Percentiles rank a stretch among this genome's conserved stretches.
These are phyloP conservation scores for Agrotis clavis DNA, from an alignment of 2,888 invertebrate genomes.

Conservation along the genomic window DNA sequence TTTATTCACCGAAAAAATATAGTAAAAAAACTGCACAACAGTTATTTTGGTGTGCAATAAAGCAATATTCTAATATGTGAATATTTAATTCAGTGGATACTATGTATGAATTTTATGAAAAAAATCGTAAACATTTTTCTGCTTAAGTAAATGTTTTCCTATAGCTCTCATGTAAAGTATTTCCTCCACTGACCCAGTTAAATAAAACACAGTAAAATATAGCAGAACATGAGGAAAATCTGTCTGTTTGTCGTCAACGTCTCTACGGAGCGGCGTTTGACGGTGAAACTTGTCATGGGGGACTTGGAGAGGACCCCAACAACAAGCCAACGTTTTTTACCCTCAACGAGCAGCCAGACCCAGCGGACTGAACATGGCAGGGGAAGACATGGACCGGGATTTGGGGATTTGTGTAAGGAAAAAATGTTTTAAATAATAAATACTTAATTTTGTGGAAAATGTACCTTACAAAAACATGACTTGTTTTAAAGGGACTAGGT, in stretches of 20 bases:
- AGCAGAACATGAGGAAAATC: neutral
- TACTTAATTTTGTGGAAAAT: neutral
- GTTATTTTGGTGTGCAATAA: neutral
- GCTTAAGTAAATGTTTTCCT: neutral
- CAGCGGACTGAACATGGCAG: neutral
- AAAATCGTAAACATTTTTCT: neutral
- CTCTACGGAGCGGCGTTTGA: conserved; percentile 22
- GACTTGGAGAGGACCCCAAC: conserved; percentile 9
- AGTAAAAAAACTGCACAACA: neutral
- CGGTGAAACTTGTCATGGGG: conserved; percentile 40
- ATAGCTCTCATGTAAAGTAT: neutral
- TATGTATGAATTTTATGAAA: too few species aligned
- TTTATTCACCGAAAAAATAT: neutral
- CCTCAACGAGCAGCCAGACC: conserved; percentile 28
- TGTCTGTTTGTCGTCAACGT: conserved; percentile 23
- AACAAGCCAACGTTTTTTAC: conserved; percentile 48
- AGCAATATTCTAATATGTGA: neutral
- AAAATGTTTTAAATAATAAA: conserved; percentile 19
- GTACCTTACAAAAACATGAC: too few species aligned
- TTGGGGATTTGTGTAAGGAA: conserved; percentile 14
- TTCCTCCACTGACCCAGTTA: conserved; percentile 5
- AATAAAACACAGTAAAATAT: conserved; percentile 14
- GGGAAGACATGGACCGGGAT: conserved; percentile 6
- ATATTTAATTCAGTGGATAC: too few species aligned
- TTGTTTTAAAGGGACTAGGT: neutral